These are phyloP conservation scores for Bombus polaris DNA, from an alignment of 1,140 invertebrate species.

Conservation along the genomic window DNA sequence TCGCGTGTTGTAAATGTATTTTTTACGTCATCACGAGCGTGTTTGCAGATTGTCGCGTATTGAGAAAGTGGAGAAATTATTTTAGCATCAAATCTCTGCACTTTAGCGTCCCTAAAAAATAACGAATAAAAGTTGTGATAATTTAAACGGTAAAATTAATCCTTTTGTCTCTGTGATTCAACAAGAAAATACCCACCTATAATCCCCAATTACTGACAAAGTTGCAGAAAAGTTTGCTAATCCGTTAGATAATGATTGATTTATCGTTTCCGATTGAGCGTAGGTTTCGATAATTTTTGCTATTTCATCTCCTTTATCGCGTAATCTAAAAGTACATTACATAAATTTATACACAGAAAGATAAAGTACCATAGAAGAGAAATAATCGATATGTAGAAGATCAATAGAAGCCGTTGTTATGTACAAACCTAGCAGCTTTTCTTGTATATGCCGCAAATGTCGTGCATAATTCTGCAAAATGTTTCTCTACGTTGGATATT, in stretches of 20 bases:
- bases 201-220: slow-evolving; percentile 87
- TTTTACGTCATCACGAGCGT: slow-evolving; percentile 88
- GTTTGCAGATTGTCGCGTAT: slow-evolving; percentile 89
- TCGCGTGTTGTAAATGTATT: slow-evolving; percentile 87
- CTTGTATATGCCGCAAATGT: slow-evolving; percentile 86
- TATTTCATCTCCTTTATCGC: slow-evolving; percentile 88
- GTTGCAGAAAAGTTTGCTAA: slow-evolving; percentile 86
- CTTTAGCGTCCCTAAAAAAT: slow-evolving; percentile 84
- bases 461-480: slow-evolving; percentile 87
- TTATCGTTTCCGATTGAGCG: slow-evolving; percentile 87
- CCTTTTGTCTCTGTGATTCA: not conserved
- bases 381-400: slow-evolving; percentile 51
- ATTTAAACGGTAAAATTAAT: not conserved
- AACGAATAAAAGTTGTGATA: not conserved
- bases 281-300: slow-evolving; percentile 86
- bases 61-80: slow-evolving; percentile 86
- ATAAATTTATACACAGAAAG: not conserved
- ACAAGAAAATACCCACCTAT: slow-evolving; percentile 78
- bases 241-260: slow-evolving; percentile 86
- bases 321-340: slow-evolving; percentile 80
- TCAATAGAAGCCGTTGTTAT: not conserved
- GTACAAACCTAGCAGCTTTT: slow-evolving; percentile 86
- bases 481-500: slow-evolving; percentile 86
- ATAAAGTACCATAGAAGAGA: not conserved
- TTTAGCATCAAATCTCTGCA: slow-evolving; percentile 88